These are phyloP conservation scores for Phenacoccus solenopsis DNA, from an alignment of 1,140 invertebrate genomes.

Conservation along the genomic window DNA sequence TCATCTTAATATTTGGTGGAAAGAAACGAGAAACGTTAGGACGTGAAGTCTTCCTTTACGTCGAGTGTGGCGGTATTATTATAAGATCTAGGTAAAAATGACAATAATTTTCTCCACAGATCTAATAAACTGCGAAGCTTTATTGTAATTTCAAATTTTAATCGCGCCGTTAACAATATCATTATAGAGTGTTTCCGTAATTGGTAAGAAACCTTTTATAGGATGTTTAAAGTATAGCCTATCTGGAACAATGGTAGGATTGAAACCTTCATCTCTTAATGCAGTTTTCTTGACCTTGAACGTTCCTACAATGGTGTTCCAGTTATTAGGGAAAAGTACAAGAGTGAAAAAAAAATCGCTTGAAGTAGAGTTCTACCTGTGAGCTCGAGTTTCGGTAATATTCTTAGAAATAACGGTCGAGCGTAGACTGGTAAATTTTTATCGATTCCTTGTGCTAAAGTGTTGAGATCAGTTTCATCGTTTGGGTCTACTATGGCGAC, in stretches of 20 bases:
- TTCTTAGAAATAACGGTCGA: slow-evolving; percentile 74
- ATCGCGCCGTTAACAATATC: slow-evolving; percentile 35
- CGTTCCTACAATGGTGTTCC: slow-evolving; percentile 56
- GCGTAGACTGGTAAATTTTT: slow-evolving; percentile 69
- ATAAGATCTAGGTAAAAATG: too few relatives aligned
- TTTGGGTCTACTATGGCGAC: slow-evolving; percentile 72
- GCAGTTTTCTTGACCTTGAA: slow-evolving; percentile 83
- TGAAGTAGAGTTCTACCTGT: slow-evolving; percentile 47
- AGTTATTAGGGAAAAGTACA: too few relatives aligned
- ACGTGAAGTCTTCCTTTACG: too few relatives aligned
- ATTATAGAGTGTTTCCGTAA: slow-evolving; percentile 52
- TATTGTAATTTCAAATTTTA: slow-evolving; percentile 11
- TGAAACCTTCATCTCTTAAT: slow-evolving; percentile 64
- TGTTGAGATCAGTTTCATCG: slow-evolving; percentile 47
- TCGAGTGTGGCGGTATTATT: too few relatives aligned
- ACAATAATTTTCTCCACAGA: too few relatives aligned
- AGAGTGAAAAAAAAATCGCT: not conserved
- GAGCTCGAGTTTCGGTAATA: slow-evolving; percentile 61
- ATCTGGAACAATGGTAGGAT: slow-evolving; percentile 49
- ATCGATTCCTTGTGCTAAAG: slow-evolving; percentile 48
- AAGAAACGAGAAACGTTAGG: too few relatives aligned
- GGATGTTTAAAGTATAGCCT: slow-evolving; percentile 56
- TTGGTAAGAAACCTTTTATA: slow-evolving; percentile 46
- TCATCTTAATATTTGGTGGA: too few relatives aligned
- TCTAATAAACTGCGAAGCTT: too few relatives aligned